These are phyloP conservation scores for Lithophane leautieri DNA, from an alignment of 2,888 invertebrate species.

Conservation along the genomic window DNA sequence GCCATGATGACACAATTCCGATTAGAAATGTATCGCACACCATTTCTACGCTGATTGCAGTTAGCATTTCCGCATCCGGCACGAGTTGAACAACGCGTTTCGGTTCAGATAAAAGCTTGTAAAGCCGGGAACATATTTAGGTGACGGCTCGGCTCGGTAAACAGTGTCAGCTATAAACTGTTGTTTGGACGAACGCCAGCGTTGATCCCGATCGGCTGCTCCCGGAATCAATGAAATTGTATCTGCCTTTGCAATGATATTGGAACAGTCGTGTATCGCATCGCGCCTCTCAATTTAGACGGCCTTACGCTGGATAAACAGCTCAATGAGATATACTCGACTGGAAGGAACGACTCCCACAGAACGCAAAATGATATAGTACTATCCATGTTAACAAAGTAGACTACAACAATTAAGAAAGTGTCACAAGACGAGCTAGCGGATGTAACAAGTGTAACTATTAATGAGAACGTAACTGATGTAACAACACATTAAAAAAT, in stretches of 20 bases:
- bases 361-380: constrained; percentile 33
- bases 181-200: constrained; percentile 83
- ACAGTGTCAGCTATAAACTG: constrained; percentile 80
- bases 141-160: constrained; percentile 74
- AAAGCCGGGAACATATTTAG: constrained; percentile 74
- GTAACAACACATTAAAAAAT: constrained; percentile 19
- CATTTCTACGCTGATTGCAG: constrained; percentile 71
- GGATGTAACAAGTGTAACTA: constrained; percentile 41
- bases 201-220: constrained; percentile 69
- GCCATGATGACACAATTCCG: constrained; percentile 35
- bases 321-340: constrained; percentile 32
- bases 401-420: constrained; percentile 43
- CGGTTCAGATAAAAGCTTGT: constrained; percentile 72
- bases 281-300: constrained; percentile 55
- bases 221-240: constrained; percentile 67
- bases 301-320: constrained; percentile 54
- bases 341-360: constrained; percentile 15
- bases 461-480: constrained; percentile 26
- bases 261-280: constrained; percentile 47
- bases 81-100: constrained; percentile 57
- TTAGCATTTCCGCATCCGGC: constrained; percentile 77
- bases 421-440: constrained; percentile 22
- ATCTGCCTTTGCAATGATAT: constrained; percentile 61
- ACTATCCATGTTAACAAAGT: constrained; percentile 27
- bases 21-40: constrained; percentile 63